phyloP scores from a whole-genome alignment of 2,888 invertebrate genomes.

The Polymixis lichenea region DNA sequence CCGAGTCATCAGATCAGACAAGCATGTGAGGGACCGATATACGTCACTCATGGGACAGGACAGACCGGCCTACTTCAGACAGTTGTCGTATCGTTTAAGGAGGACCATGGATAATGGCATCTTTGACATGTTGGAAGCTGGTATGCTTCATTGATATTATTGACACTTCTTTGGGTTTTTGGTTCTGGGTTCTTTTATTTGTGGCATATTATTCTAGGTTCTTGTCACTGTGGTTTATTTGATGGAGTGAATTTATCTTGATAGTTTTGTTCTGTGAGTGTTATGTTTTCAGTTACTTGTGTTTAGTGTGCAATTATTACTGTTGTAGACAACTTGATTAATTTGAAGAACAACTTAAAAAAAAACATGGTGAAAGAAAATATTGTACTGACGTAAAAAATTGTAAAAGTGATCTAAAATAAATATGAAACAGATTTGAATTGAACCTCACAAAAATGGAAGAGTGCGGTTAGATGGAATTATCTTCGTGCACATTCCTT shows the following conservation, averaged over 20 bases:
- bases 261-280: slow-evolving; percentile 17
- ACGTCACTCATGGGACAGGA: slow-evolving; percentile 76
- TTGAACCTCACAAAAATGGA: not conserved
- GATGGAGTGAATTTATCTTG: not conserved
- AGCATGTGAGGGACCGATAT: slow-evolving; percentile 73
- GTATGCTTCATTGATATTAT: slow-evolving; percentile 68
- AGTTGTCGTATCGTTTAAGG: slow-evolving; percentile 80
- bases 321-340: not conserved
- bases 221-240: not conserved
- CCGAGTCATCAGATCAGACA: slow-evolving; percentile 67
- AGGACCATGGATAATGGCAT: slow-evolving; percentile 84
- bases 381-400: not conserved
- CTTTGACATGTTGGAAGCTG: slow-evolving; percentile 77
- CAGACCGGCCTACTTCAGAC: slow-evolving; percentile 80
- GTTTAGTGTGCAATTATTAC: not conserved
- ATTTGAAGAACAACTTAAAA: not conserved
- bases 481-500: not conserved
- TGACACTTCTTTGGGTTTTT: slow-evolving; percentile 55
- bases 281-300: slow-evolving; percentile 21
- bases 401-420: not conserved
- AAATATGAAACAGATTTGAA: not conserved
- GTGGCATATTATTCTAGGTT: slow-evolving; percentile 2
- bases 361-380: not conserved
- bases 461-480: not conserved
- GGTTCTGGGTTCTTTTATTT: slow-evolving; percentile 49